Evolutionary conservation across 2,888 invertebrate species (phyloP).

Genomic region (Idaea biselata): DNA sequence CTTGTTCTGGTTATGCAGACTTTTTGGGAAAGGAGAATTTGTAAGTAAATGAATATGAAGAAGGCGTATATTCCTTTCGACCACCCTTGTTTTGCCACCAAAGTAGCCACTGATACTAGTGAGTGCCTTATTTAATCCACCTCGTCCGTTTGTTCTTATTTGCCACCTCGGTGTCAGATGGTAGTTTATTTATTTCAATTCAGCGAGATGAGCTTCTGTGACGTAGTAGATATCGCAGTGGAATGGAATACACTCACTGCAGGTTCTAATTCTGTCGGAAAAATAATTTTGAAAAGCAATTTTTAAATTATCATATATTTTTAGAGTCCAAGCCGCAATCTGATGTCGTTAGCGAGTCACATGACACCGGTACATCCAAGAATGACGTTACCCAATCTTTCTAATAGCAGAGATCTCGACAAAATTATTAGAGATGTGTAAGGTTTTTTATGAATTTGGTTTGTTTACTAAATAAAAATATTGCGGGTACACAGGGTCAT

Average conservation of each 20-base stretch:
- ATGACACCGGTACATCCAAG: conserved; percentile 67
- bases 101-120: no score
- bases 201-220: no score
- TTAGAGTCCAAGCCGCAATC: conserved; percentile 54
- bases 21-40: conserved; percentile 70
- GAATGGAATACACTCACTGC: no score
- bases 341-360: conserved; percentile 66
- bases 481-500: neutral
- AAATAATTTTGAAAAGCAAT: no score
- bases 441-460: conserved; percentile 28
- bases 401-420: conserved; percentile 46
- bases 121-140: no score
- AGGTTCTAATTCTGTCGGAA: no score
- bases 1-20: conserved; percentile 73
- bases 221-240: no score
- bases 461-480: neutral
- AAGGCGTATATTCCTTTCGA: conserved; percentile 8
- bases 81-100: conserved; percentile 3
- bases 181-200: no score
- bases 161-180: no score
- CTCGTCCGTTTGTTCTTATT: no score
- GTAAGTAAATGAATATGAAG: conserved; percentile 38
- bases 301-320: no score
- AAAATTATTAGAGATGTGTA: conserved; percentile 50
- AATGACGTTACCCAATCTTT: conserved; percentile 56